Evolutionary conservation across 35 echinoderm and acorn worm genomes (phyloP).

Genomic region (Anneissia japonica): DNA sequence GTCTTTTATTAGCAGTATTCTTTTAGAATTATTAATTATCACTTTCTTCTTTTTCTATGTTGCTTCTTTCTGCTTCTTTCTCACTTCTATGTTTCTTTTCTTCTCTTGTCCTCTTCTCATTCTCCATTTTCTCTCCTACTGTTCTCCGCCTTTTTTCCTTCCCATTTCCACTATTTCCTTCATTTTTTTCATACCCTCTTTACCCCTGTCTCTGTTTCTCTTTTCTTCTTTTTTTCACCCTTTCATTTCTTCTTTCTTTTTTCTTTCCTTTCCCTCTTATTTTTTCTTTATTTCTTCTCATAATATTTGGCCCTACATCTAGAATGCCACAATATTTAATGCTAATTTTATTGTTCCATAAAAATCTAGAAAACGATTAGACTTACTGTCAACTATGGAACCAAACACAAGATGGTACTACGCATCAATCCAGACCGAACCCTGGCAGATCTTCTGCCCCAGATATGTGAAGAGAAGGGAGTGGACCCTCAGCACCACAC

Average conservation of each 20-base stretch:
- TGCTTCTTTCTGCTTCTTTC: neutral
- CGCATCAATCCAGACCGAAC: slow-evolving; percentile 65
- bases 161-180: neutral
- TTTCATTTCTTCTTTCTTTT: neutral
- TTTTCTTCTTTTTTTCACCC: neutral
- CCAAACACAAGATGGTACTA: slow-evolving; percentile 64
- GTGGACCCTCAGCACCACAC: slow-evolving; percentile 28
- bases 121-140: neutral
- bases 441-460: slow-evolving; percentile 52
- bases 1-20: too few relatives aligned
- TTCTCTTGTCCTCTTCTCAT: too few relatives aligned
- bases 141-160: neutral
- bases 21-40: neutral
- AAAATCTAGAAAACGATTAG: slow-evolving; percentile 54
- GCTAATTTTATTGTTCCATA: too few relatives aligned
- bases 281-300: neutral
- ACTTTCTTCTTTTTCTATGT: neutral
- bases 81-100: too few relatives aligned
- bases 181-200: neutral
- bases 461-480: slow-evolving; percentile 72
- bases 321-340: too few relatives aligned
- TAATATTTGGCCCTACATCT: neutral
- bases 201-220: neutral
- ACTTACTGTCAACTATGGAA: slow-evolving; percentile 58
- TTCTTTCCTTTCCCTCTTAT: neutral